phyloP scores from a whole-genome alignment of 1,140 invertebrate genomes.

The Zaprionus taronus region DNA sequence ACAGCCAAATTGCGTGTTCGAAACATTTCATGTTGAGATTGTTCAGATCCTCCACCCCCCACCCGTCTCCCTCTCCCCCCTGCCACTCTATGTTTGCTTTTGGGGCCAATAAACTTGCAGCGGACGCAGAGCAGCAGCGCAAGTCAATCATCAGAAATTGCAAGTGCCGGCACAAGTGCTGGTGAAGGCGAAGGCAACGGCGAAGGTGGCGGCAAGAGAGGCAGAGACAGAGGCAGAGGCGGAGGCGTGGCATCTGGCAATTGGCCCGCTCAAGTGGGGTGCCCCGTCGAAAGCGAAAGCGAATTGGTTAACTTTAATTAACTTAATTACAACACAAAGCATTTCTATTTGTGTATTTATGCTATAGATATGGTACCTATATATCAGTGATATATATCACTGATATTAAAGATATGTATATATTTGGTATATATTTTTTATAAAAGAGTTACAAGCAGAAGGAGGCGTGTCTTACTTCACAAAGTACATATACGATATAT shows the following conservation, averaged over 20 bases:
- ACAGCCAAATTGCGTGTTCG: slow-evolving; percentile 59
- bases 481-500: no score
- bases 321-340: slow-evolving; percentile 63
- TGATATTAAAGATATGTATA: slow-evolving; percentile 5
- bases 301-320: slow-evolving; percentile 72
- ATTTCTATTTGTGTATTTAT: slow-evolving; percentile 13
- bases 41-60: background rate
- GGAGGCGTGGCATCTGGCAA: slow-evolving; percentile 28
- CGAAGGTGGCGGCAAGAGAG: no score
- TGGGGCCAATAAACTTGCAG: slow-evolving; percentile 66
- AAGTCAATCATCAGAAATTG: slow-evolving; percentile 59
- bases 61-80: slow-evolving; percentile 3
- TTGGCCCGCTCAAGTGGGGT: slow-evolving; percentile 19
- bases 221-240: no score
- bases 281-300: slow-evolving; percentile 61
- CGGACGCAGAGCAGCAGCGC: slow-evolving; percentile 29
- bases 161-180: slow-evolving; percentile 9
- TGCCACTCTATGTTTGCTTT: background rate
- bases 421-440: background rate
- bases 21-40: slow-evolving; percentile 61
- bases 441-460: no score
- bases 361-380: background rate
- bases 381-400: background rate
- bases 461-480: no score
- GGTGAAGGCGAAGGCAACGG: no score